Conservation (phyloP, 2,797 vertebrate species). For the Chloroceryle amazona region DNA sequence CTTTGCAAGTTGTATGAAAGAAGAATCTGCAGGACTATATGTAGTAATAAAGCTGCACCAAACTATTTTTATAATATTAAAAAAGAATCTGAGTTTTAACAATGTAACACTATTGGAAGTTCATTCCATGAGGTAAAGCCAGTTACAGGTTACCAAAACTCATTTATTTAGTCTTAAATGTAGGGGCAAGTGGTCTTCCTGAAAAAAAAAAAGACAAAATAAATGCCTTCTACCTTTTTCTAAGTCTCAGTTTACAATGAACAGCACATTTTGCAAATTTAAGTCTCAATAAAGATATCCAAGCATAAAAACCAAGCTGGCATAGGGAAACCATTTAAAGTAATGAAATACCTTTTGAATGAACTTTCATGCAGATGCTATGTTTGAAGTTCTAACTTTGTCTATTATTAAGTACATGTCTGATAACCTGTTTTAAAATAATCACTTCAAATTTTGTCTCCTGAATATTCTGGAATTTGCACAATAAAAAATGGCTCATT, state of each 20-base stretch:
- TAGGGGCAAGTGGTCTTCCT: background rate
- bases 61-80: background rate
- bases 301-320: background rate
- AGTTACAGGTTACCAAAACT: background rate
- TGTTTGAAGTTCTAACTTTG: background rate
- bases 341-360: background rate
- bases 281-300: background rate
- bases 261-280: background rate
- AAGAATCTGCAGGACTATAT: background rate
- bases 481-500: background rate
- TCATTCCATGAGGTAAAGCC: background rate
- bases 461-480: background rate
- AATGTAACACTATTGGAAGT: background rate
- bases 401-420: background rate
- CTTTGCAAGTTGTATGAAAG: background rate
- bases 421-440: background rate
- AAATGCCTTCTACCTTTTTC: background rate
- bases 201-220: background rate
- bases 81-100: background rate
- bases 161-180: background rate
- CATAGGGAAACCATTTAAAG: background rate
- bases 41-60: background rate
- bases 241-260: background rate
- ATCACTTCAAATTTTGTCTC: background rate
- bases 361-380: background rate